These are phyloP conservation scores for Tringa solitaria DNA, from an alignment of 2,113 vertebrate species.

Conservation along the genomic window DNA sequence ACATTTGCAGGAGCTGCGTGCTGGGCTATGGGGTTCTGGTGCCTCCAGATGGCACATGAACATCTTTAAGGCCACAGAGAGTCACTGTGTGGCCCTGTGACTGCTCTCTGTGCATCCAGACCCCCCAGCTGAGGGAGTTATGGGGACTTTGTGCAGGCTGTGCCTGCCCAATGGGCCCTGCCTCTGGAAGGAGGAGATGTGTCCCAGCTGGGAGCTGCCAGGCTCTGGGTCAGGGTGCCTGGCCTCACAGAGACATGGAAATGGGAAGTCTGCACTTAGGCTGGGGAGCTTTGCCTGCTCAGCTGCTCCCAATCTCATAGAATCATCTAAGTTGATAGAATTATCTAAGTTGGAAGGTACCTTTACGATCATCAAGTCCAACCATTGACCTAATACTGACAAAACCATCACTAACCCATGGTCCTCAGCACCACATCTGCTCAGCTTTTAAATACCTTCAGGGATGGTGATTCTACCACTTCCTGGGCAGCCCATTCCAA, in stretches of 20 bases:
- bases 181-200: neutral
- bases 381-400: too few species aligned
- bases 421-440: too few species aligned
- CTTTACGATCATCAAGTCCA: too few species aligned
- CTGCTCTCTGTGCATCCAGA: neutral
- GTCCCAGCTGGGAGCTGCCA: neutral
- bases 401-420: too few species aligned
- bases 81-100: rapidly evolving
- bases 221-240: neutral
- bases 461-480: too few species aligned
- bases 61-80: neutral
- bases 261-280: neutral
- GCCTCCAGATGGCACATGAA: neutral
- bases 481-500: too few species aligned
- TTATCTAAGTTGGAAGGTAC: too few species aligned
- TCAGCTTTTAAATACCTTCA: too few species aligned
- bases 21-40: rapidly evolving
- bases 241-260: neutral
- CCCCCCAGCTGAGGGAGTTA: neutral
- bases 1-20: rapidly evolving
- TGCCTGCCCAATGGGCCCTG: neutral
- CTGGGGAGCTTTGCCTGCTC: neutral
- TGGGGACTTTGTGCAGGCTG: neutral
- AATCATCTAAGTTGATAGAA: too few species aligned
- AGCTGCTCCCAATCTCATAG: neutral